A percentile compares a stretch with the other conserved stretches of the same genome.
These are phyloP conservation scores for Synodontis membranacea DNA, from an alignment of 2,113 vertebrate genomes.

Conservation along the genomic window DNA sequence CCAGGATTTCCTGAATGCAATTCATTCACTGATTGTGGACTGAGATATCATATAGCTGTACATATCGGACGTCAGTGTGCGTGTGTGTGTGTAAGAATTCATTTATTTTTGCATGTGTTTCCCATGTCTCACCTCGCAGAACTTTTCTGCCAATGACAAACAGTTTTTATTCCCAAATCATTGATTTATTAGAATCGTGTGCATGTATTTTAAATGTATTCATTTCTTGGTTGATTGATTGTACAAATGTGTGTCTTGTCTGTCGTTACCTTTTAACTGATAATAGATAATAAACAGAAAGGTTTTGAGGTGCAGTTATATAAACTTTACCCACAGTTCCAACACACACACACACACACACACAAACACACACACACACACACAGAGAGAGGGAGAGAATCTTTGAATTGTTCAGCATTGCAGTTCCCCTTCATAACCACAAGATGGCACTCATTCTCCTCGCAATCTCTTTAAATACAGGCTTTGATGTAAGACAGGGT, in stretches of 20 bases:
- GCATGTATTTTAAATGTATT: background rate
- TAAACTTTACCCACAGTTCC: background rate
- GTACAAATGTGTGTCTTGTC: background rate
- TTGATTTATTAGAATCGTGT: background rate
- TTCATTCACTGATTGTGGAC: background rate
- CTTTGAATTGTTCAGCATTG: background rate
- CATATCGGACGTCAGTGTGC: background rate
- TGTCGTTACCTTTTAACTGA: background rate
- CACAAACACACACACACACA: background rate
- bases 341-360: background rate
- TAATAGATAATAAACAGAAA: background rate
- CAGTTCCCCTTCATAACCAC: background rate
- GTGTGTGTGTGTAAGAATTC: too few species aligned
- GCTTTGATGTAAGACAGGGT: background rate
- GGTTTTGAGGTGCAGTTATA: background rate
- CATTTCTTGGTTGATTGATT: constrained; percentile 9
- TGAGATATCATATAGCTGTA: constrained; percentile 3
- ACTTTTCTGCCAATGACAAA: background rate
- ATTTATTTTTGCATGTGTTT: background rate
- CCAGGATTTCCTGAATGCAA: background rate
- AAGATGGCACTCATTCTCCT: background rate
- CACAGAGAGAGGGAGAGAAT: constrained; percentile 27
- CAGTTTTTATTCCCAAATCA: background rate
- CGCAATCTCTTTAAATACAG: too few species aligned
- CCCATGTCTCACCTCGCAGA: background rate